These are phyloP conservation scores for Lepisosteus oculatus DNA, from an alignment of 2,113 vertebrate species.

Conservation along the genomic window DNA sequence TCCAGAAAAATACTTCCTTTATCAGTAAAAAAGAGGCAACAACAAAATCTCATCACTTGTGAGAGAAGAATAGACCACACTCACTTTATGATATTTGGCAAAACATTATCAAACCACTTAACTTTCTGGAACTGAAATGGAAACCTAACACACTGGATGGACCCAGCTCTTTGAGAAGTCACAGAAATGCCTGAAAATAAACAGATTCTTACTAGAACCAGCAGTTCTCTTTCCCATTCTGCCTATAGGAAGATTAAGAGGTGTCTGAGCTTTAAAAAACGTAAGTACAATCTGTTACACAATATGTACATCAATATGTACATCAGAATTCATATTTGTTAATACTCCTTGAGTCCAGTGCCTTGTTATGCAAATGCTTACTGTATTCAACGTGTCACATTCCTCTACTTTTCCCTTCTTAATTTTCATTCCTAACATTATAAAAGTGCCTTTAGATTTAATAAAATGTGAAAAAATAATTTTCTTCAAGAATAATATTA, in stretches of 20 bases:
- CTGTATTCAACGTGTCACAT: no score
- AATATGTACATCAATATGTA: not conserved
- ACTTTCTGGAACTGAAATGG: not conserved
- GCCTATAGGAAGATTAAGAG: conserved; percentile 53
- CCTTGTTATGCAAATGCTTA: not conserved
- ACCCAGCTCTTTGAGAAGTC: not conserved
- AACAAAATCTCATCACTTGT: no score
- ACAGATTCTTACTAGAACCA: conserved; percentile 29
- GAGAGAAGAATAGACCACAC: no score
- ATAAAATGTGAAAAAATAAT: no score
- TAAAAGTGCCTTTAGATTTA: no score
- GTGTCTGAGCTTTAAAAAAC: conserved; percentile 45
- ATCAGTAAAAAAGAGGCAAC: no score
- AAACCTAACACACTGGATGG: not conserved
- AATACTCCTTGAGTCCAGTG: not conserved
- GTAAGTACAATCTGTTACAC: conserved; percentile 33
- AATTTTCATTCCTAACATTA: no score
- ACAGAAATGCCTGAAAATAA: conserved; percentile 42
- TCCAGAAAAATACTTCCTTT: no score
- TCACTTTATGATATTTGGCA: not conserved
- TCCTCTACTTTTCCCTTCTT: no score
- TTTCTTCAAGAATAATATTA: no score
- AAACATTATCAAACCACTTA: conserved; percentile 10
- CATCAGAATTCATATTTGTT: no score
- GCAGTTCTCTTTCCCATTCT: conserved; percentile 43